Conservation (phyloP, 2,113 vertebrate genomes). For the Hydrolagus affinis region DNA sequence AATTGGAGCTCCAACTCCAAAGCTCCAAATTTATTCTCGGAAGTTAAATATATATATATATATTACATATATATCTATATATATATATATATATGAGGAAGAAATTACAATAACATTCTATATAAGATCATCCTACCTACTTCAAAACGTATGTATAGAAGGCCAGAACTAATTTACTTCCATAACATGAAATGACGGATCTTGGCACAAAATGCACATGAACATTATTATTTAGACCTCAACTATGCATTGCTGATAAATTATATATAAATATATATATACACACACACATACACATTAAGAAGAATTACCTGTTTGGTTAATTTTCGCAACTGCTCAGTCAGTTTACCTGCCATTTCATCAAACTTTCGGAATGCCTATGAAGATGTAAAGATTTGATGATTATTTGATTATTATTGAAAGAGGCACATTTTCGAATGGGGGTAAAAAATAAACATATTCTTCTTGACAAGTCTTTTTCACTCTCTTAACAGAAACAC, state of each 20-base stretch:
- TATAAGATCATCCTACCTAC: not conserved
- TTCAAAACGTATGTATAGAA: not conserved
- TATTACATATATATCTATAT: no score
- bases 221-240: not conserved
- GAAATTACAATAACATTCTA: not conserved
- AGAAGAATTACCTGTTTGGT: conserved; percentile 61
- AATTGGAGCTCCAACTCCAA: no score
- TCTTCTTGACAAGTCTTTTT: not conserved
- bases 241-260: no score
- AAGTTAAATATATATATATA: not conserved
- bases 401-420: not conserved
- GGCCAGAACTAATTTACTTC: not conserved
- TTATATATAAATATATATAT: no score
- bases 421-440: not conserved
- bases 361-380: conserved; percentile 85
- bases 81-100: no score
- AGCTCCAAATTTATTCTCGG: not conserved
- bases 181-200: not conserved
- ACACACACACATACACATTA: no score
- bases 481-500: not conserved
- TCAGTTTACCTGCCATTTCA: conserved; percentile 68
- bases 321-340: conserved; percentile 75
- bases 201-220: not conserved
- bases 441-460: not conserved
- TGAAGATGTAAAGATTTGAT: not conserved